Evolutionary conservation across 2,888 invertebrate genomes (phyloP).

Genomic region (Drosophila quinaria): DNA sequence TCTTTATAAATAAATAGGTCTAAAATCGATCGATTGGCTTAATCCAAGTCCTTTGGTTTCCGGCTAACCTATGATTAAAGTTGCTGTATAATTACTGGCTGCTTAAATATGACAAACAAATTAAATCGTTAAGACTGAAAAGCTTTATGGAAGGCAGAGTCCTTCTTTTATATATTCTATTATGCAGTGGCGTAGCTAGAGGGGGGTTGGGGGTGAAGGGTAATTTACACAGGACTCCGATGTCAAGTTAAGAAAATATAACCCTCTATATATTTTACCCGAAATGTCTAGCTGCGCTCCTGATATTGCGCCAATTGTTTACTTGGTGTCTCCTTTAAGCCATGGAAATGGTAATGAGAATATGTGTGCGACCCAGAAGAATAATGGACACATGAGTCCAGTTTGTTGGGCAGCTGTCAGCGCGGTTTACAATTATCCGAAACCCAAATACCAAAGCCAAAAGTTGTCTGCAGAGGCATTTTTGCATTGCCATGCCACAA

Average conservation of each 20-base stretch:
- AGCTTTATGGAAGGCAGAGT: slow-evolving; percentile 17
- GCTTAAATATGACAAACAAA: slow-evolving; percentile 23
- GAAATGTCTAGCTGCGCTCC: too few species aligned
- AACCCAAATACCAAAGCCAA: slow-evolving; percentile 49
- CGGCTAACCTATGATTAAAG: slow-evolving; percentile 1
- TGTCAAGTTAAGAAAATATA: too few species aligned
- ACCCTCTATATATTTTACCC: too few species aligned
- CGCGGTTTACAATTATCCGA: slow-evolving; percentile 65
- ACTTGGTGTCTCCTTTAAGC: slow-evolving; percentile 25
- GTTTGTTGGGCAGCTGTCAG: slow-evolving; percentile 56
- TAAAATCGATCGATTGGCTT: not conserved
- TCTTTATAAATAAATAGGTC: not conserved
- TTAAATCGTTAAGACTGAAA: slow-evolving; percentile 19
- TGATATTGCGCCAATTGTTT: slow-evolving; percentile 28
- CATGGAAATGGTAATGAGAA: slow-evolving; percentile 2
- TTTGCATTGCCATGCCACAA: slow-evolving; percentile 52
- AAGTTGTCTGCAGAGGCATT: slow-evolving; percentile 50
- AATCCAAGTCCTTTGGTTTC: not conserved
- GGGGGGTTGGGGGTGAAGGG: too few species aligned
- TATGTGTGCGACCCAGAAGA: slow-evolving; percentile 14
- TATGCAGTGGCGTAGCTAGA: too few species aligned
- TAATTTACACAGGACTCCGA: too few species aligned
- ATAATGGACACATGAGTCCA: slow-evolving; percentile 32
- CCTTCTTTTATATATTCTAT: not conserved
- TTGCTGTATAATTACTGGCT: slow-evolving; percentile 14